These are phyloP conservation scores for Anabas testudineus DNA, from an alignment of 2,797 vertebrate species.

Conservation along the genomic window DNA sequence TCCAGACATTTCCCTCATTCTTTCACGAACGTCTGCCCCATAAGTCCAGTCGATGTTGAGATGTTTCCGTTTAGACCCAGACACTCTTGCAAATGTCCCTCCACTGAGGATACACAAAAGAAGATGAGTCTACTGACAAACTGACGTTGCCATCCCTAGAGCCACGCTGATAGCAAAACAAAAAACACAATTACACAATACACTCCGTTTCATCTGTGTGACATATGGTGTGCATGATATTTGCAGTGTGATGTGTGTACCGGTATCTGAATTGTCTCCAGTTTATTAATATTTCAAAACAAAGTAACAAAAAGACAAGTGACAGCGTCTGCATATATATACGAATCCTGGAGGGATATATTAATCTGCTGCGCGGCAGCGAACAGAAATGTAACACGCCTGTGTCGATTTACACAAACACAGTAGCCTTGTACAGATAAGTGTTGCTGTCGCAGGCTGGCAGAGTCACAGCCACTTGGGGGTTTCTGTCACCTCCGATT, in stretches of 20 bases:
- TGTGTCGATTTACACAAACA: slow-evolving; percentile 45
- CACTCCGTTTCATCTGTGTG: not conserved
- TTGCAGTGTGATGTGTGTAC: not conserved
- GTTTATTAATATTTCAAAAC: slow-evolving; percentile 36
- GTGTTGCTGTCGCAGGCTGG: slow-evolving; percentile 30
- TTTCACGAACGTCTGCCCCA: no score
- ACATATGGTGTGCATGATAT: not conserved
- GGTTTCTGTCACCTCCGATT: slow-evolving; percentile 56
- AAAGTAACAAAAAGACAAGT: slow-evolving; percentile 13
- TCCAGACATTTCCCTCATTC: no score
- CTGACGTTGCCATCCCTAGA: not conserved
- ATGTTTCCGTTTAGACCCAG: no score
- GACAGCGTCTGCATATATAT: slow-evolving; percentile 12
- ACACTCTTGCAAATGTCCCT: no score
- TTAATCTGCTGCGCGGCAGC: slow-evolving; percentile 33
- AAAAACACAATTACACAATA: not conserved
- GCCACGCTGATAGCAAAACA: not conserved
- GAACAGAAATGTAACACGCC: slow-evolving; percentile 37
- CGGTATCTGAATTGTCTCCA: not conserved
- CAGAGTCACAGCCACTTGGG: slow-evolving; percentile 40
- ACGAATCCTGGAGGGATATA: slow-evolving; percentile 35
- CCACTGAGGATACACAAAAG: no score
- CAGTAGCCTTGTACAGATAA: slow-evolving; percentile 32
- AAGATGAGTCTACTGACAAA: no score
- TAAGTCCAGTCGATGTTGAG: no score